Base-by-base conservation (phyloP, 2,888 invertebrate species). In the Trissolcus brochymenae region DNA sequence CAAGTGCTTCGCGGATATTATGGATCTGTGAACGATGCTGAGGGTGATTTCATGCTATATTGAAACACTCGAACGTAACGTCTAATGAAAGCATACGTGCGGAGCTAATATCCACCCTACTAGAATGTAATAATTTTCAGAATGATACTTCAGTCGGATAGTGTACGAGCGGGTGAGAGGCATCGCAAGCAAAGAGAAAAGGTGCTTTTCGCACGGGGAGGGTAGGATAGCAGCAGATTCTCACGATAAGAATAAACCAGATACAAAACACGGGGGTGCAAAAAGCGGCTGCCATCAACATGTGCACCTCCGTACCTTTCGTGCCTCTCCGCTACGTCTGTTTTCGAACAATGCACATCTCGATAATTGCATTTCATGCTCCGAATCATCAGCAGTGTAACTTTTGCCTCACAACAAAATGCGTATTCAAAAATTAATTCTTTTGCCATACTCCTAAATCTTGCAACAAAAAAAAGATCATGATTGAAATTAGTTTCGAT, bases 41-140 rank as follows among this genome's bases (percentile, higher is more conserved):
- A 84, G 85, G 84, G 84, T 84, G 84, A 86, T 85, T 87, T 84
- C 80, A 83, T 83, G 87, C 84, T 86, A 86, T 87, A 87, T 87
- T 87, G 87, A 87, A 87, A 87, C 85, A 86, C 86, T 87, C 86
- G 86, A 87, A 85, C 87, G 87, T 86, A 87, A 86, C 85, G 85
- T 87, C 87, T 87, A 87, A 87, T 87, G 87, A 87, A 87, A 87
- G 87, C 86, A 86, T 84, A 87, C 84, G 86, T 84, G 84, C 82
- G 79, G 79, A 82, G 84, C 85, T 85, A 86, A 86, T 86, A 86
- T 84, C 82, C 81, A 82, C 84, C 82, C 83, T 83, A 84, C 86
- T 85, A 87, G 87, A 87, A 88, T 84, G 87, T 88, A 87, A 87
- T 88, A 87, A 88, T 88, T 88, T 81, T 85, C 83, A 80, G 82